phyloP scores from a whole-genome alignment of 2,113 vertebrate species.

The Anas platyrhynchos region DNA sequence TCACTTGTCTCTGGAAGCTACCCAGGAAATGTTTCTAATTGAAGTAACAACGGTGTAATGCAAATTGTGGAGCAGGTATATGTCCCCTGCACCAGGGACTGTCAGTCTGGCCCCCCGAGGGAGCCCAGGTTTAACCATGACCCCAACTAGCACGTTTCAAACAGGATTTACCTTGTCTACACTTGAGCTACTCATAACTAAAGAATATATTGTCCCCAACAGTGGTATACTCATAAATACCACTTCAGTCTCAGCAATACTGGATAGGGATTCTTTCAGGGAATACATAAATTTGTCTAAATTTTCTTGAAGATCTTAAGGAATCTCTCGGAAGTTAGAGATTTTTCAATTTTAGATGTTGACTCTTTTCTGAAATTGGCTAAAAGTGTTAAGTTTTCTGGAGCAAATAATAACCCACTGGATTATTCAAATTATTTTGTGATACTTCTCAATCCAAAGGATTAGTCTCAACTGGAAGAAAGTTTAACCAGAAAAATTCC shows the following conservation, averaged over 20 bases:
- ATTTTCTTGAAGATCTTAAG: neutral
- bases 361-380: neutral
- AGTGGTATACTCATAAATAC: neutral
- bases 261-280: neutral
- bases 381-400: neutral
- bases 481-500: neutral
- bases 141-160: neutral
- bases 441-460: neutral
- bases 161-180: neutral
- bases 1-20: neutral
- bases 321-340: neutral
- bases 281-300: neutral
- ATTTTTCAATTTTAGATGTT: neutral
- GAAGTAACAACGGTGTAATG: neutral
- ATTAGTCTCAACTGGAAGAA: neutral
- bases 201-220: rapidly evolving
- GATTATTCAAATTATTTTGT: neutral
- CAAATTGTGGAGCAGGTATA: neutral
- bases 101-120: neutral
- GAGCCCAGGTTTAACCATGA: neutral
- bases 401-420: neutral
- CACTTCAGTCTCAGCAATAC: neutral
- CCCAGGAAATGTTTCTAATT: neutral
- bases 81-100: neutral
- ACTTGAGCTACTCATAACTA: neutral